A percentile compares a stretch with the other conserved stretches of the same genome.
phyloP scores from a whole-genome alignment of 2,888 invertebrate genomes.

The Silvanus unidentatus region DNA sequence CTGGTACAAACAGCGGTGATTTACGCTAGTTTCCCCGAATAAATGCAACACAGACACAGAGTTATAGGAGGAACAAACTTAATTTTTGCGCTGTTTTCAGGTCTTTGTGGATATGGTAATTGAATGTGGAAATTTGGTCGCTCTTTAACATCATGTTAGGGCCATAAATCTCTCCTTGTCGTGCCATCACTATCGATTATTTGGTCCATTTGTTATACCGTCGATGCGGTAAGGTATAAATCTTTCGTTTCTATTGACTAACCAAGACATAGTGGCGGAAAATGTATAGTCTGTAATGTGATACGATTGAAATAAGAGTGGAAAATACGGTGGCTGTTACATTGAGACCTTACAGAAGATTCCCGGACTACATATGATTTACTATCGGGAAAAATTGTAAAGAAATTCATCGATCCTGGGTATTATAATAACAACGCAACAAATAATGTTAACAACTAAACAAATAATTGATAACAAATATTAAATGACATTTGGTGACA shows the following conservation, averaged over 20 bases:
- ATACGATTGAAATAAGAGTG: too few relatives aligned
- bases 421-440: too few relatives aligned
- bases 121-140: too few relatives aligned
- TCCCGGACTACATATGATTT: too few relatives aligned
- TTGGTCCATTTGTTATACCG: conserved; percentile 42
- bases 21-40: conserved; percentile 33
- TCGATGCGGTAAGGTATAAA: conserved; percentile 43
- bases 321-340: too few relatives aligned
- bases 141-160: conserved; percentile 24
- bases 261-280: conserved; percentile 14
- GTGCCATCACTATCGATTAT: conserved; percentile 46
- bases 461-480: conserved; percentile 3
- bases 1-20: conserved; percentile 41
- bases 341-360: too few relatives aligned
- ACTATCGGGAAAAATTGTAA: too few relatives aligned
- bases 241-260: conserved; percentile 37
- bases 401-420: too few relatives aligned
- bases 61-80: not conserved
- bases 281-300: not conserved
- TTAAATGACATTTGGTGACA: conserved; percentile 3
- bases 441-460: too few relatives aligned
- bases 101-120: too few relatives aligned
- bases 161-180: conserved; percentile 40
- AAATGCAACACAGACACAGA: not conserved
- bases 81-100: too few relatives aligned